phyloP scores from a whole-genome alignment of 2,797 vertebrate species.

The Sebastes elongatus region DNA sequence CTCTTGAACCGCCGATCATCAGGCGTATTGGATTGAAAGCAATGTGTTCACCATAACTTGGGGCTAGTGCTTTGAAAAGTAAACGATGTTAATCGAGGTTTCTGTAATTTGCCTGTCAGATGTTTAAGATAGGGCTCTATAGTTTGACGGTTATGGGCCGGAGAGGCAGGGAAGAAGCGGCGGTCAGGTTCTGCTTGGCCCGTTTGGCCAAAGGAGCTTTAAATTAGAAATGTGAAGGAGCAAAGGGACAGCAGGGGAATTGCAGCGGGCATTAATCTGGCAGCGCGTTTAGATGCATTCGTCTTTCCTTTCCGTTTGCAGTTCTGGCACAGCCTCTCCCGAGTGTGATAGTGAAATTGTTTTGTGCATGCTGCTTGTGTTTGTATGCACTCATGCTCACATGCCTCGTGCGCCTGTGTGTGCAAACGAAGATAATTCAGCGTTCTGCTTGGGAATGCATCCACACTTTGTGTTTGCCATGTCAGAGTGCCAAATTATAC shows the following conservation, averaged over 20 bases:
- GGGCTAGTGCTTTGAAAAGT: conserved; percentile 15
- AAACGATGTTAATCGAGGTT: conserved; percentile 33
- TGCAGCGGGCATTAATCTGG: conserved; percentile 60
- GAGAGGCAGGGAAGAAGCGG: conserved; percentile 14
- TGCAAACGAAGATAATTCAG: conserved; percentile 71
- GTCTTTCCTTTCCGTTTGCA: conserved; percentile 45
- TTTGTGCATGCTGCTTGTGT: conserved; percentile 21
- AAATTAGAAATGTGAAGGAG: conserved; percentile 66
- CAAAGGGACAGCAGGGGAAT: conserved; percentile 42
- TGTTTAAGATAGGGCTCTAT: conserved; percentile 23
- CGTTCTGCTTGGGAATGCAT: conserved; percentile 51
- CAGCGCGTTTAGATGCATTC: conserved; percentile 48
- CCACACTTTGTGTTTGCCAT: conserved; percentile 54
- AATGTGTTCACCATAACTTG: conserved; percentile 7
- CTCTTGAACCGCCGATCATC: conserved; percentile 23
- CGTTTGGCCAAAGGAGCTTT: conserved; percentile 59
- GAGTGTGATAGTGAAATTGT: conserved; percentile 48
- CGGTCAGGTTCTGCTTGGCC: conserved; percentile 39
- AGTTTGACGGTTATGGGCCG: conserved; percentile 4
- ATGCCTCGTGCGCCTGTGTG: conserved; percentile 38
- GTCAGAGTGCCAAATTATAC: conserved; percentile 63
- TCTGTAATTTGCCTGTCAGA: conserved; percentile 32
- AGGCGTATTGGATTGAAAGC: conserved; percentile 6
- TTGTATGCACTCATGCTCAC: background rate
- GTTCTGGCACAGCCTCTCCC: conserved; percentile 42